Evolutionary conservation across 2,797 vertebrate species (phyloP), one percentile per base, ranked within the genome.

Genomic region (Sphaeramia orbicularis): DNA sequence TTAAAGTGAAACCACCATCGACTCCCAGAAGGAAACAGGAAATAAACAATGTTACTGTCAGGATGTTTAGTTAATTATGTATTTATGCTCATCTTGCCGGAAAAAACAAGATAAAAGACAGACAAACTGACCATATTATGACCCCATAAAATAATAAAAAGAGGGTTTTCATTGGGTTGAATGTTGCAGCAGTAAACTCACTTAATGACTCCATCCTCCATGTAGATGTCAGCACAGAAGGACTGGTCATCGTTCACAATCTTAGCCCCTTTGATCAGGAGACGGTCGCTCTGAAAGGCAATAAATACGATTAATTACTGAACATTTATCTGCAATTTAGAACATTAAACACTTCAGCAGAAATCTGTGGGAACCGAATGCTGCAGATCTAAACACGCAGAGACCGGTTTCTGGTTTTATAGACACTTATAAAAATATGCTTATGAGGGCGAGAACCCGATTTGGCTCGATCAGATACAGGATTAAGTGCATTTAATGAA

Each of bases 221-320:
- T 98, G 83, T 99, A 99, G 87, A 99, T 95, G 93, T 99, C 97
- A 55, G 97, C 98, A 51, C 95, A 96, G 88, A 99, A 99, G 8
- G 98, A 99, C 94, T 99, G 98, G 94, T 99, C 98, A 93, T 99
- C 98, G 1, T 99, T 99, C 68, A 99, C 97, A 15, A 99, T 99
- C 95, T 98, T 99, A 6, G 95, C 97, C 35, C 97, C 97, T 94
- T 99, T 99, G 92, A 99, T 97, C 88, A 99, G 88, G 65, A 99
- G 96, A 71, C 97, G 97, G 79, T 99, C 98, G 1, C 97, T 99
- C 98, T 99, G 93, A 53, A 80, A 71, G 56, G 62, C 35, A 62
- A 77, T 21, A 52, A 37, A 62, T 44, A 78, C 1, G 36, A 80
- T 78, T 4, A 53, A 45, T 38, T 3, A 9, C 19, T 44, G 36